Evolutionary conservation across 2,113 vertebrate genomes (phyloP), one percentile per base, ranked within the genome.

Genomic region (Lepus europaeus): DNA sequence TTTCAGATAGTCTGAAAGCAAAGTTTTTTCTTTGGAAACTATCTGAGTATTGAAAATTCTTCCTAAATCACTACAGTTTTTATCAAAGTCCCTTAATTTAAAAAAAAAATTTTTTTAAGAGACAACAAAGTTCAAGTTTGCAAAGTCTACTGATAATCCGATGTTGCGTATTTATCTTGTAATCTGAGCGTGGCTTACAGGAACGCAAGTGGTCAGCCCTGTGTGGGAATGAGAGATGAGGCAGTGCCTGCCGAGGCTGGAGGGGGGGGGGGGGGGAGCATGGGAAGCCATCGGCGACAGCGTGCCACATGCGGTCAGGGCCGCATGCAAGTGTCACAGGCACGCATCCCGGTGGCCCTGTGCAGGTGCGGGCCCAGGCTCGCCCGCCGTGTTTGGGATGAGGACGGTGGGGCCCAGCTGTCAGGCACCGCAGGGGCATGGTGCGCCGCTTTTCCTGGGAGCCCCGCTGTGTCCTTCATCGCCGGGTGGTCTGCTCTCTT

Each of bases 121-220:
- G n/a, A 76, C 33, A 95, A 7, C 6, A 89, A 76, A 80, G 66
- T 51, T 51, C 74, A 91, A 89, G 59, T 68, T 86, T 84, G 33
- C 36, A 59, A 61, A 93, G 22, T 19, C 36, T 74, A 69, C 56
- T 89, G 96, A 77, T 91, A 84, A 80, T 9, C 51, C 11, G 72
- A 33, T 80, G 76, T 92, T 66, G 70, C 7, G 74, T 81, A 91
- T 89, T 90, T 80, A 72, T 64, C 79, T 89, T 45, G 45, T 45
- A 45, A 45, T 45, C 45, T 45, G 45, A 74, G 39, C 64, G 3
- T 77, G 89, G 19, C 16, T 87, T 89, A 93, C 27, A 84, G 36
- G 95, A 94, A 72, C n/a, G 70, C 93, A 94, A 91, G 78, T 33
- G 27, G 19, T 70, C 68, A 89, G 4, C 29, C 63, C 91, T 91